phyloP scores from a whole-genome alignment of 2,888 invertebrate species.

The Drosophila neotestacea region DNA sequence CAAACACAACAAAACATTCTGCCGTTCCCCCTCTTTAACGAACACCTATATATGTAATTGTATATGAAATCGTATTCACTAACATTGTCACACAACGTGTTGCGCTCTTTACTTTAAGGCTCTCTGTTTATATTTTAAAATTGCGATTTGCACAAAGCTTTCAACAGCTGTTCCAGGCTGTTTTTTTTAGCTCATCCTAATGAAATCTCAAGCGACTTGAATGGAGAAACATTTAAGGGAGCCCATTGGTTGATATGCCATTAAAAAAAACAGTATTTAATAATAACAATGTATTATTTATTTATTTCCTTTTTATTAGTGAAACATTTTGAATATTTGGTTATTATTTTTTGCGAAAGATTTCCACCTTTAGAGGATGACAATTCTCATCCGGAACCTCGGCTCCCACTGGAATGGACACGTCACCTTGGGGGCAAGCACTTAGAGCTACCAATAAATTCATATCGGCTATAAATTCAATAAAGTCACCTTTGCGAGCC shows the following conservation, averaged over 20 bases:
- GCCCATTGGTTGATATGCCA: no score
- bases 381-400: constrained; percentile 84
- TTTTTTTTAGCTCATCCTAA: no score
- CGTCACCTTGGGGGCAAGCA: constrained; percentile 86
- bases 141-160: neutral
- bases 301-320: neutral
- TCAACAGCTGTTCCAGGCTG: constrained; percentile 12
- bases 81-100: neutral
- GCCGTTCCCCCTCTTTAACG: constrained; percentile 1
- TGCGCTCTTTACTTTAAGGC: constrained; percentile 2
- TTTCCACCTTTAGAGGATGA: constrained; percentile 84
- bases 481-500: constrained; percentile 85
- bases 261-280: no score
- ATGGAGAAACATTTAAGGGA: no score
- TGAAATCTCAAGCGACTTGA: no score
- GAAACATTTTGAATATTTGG: neutral
- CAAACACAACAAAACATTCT: neutral
- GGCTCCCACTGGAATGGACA: constrained; percentile 85
- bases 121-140: constrained; percentile 26
- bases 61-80: neutral
- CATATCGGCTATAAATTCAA: constrained; percentile 86
- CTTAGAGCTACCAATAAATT: constrained; percentile 85
- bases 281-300: neutral
- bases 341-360: constrained; percentile 80
- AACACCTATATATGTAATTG: neutral